Conservation (phyloP, 2,888 invertebrate genomes). For the Harpalus rubripes region DNA sequence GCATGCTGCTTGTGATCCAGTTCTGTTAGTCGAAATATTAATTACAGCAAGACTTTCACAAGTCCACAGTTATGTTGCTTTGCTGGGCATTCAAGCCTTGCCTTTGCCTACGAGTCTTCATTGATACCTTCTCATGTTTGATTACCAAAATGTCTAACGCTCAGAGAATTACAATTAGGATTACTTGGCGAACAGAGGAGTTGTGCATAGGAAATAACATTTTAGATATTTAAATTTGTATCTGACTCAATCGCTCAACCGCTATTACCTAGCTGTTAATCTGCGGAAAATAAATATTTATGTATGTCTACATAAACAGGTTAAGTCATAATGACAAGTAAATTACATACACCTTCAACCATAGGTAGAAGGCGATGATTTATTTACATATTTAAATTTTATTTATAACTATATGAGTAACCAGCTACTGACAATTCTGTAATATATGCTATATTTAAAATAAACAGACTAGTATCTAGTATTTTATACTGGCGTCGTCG, state of each 20-base stretch:
- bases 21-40: slow-evolving; percentile 57
- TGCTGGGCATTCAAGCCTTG: not conserved
- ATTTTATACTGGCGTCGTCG: too few species aligned
- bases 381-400: too few species aligned
- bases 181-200: slow-evolving; percentile 10
- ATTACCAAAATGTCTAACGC: slow-evolving; percentile 41
- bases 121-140: slow-evolving; percentile 26
- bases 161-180: slow-evolving; percentile 1
- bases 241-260: not conserved
- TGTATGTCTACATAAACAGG: not conserved
- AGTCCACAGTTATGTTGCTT: slow-evolving; percentile 16
- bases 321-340: not conserved
- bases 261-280: not conserved
- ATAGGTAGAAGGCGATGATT: not conserved
- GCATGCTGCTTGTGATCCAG: slow-evolving; percentile 57
- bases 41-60: slow-evolving; percentile 53
- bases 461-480: too few species aligned
- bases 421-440: too few species aligned
- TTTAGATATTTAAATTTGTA: not conserved
- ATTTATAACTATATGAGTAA: too few species aligned
- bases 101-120: not conserved
- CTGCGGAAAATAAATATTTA: not conserved
- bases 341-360: not conserved
- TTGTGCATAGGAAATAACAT: slow-evolving; percentile 18
- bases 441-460: too few species aligned